Evolutionary conservation across 2,888 invertebrate species (phyloP), one percentile per base, ranked within the genome.

Genomic region (Diaphora mendica): DNA sequence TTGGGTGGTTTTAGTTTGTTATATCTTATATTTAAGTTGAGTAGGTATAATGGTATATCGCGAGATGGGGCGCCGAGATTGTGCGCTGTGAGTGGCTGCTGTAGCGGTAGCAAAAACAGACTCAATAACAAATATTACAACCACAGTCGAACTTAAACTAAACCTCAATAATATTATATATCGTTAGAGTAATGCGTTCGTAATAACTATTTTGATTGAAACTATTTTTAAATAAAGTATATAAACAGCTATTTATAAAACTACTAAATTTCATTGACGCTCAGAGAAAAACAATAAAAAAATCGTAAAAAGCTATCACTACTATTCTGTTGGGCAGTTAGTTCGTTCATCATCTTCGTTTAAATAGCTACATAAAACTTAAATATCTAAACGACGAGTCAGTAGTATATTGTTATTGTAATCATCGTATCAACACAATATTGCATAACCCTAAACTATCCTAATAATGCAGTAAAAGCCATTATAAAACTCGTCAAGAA

Each of bases 61-160:
- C 84, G 85, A 91, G 92, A 93, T 93, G 91, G 92, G 91, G 91
- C 88, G 90, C 86, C 81, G 91, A 93, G 94, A 94, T 94, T 95
- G 92, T 91, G 89, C 85, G 86, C 82, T 82, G 82, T 87, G 88
- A 91, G 89, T 88, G 73, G 82, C 88, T 79, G 72, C 70, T 69
- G 87, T 91, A 94, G 85, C 86, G 93, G 87, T 86, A 88, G 91
- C 91, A 91, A 88, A 91, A 89, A 88, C 86, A 86, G 82, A 83
- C 85, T 85, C 80, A 74, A 73, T 74, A 64, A 30, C 20, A 44
- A 39, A 64, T 64, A 39, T 39, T 65, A 39, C 39, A 5, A 65
- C 65, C 20, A 55, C 26, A 20, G 26, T 44, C 30, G 5, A 13
- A 59, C 26, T 0, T 59, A 15, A 26, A 13, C 59, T 59, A 55